Conservation (phyloP, 2,797 vertebrate genomes). For the Hafferia zeledoni region DNA sequence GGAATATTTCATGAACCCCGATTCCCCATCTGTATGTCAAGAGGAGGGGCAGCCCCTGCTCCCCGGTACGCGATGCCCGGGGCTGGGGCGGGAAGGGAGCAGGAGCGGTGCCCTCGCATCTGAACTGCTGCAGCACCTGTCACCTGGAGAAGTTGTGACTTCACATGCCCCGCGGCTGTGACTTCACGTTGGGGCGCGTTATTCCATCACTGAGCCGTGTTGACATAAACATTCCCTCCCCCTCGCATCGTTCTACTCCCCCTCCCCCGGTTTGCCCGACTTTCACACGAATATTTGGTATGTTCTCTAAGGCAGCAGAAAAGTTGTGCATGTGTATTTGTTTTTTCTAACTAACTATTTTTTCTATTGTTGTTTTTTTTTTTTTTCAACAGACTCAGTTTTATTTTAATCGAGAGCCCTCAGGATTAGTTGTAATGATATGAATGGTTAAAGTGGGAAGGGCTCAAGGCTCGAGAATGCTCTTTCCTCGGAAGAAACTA, state of each 20-base stretch:
- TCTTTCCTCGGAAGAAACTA: background rate
- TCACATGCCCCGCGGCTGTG: background rate
- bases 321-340: background rate
- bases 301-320: background rate
- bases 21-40: background rate
- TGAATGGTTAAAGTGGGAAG: background rate
- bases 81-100: background rate
- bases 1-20: background rate
- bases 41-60: background rate
- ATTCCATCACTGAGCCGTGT: background rate
- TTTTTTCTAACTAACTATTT: background rate
- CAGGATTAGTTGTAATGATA: background rate
- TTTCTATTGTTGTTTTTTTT: background rate
- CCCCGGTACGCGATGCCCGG: background rate
- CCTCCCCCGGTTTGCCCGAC: background rate
- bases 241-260: background rate
- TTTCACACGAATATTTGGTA: background rate
- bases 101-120: background rate
- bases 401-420: background rate
- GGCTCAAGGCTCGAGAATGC: background rate
- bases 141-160: slow-evolving; percentile 42
- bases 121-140: slow-evolving; percentile 51
- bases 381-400: background rate
- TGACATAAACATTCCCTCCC: background rate
- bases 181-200: slow-evolving; percentile 17